Conservation (phyloP, 2,113 vertebrate species). For the Eubucco bourcierii region DNA sequence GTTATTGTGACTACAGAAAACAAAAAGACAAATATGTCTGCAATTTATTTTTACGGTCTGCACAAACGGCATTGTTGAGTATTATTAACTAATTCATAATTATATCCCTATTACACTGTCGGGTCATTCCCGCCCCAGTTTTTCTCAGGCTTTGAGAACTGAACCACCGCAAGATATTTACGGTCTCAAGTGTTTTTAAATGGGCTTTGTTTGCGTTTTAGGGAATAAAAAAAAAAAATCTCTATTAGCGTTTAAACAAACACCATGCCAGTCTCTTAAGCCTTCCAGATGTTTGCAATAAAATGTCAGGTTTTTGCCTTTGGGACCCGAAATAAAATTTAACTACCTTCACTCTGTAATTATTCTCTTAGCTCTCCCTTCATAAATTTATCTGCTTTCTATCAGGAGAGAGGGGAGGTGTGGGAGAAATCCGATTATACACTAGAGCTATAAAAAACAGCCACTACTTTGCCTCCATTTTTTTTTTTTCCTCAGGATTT, state of each 20-base stretch:
- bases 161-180: slow-evolving; percentile 53
- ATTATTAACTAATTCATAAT: slow-evolving; percentile 54
- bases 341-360: slow-evolving; percentile 83
- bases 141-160: slow-evolving; percentile 42
- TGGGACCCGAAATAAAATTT: slow-evolving; percentile 84
- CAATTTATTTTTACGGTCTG: slow-evolving; percentile 56
- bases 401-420: slow-evolving; percentile 43
- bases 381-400: slow-evolving; percentile 83
- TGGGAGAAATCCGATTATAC: slow-evolving; percentile 37
- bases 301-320: slow-evolving; percentile 83
- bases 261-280: slow-evolving; percentile 75
- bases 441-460: slow-evolving; percentile 25
- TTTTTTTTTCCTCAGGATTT: neutral
- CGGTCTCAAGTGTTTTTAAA: slow-evolving; percentile 66
- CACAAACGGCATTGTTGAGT: slow-evolving; percentile 38
- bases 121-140: neutral
- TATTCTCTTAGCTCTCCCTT: slow-evolving; percentile 83
- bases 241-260: slow-evolving; percentile 77
- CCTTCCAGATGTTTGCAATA: slow-evolving; percentile 84
- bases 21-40: neutral
- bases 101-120: slow-evolving; percentile 12
- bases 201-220: slow-evolving; percentile 76
- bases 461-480: slow-evolving; percentile 36
- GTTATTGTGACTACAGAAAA: neutral
- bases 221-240: slow-evolving; percentile 71